These are phyloP conservation scores for Chaetodon auriga DNA, from an alignment of 2,113 vertebrate species.

Conservation along the genomic window DNA sequence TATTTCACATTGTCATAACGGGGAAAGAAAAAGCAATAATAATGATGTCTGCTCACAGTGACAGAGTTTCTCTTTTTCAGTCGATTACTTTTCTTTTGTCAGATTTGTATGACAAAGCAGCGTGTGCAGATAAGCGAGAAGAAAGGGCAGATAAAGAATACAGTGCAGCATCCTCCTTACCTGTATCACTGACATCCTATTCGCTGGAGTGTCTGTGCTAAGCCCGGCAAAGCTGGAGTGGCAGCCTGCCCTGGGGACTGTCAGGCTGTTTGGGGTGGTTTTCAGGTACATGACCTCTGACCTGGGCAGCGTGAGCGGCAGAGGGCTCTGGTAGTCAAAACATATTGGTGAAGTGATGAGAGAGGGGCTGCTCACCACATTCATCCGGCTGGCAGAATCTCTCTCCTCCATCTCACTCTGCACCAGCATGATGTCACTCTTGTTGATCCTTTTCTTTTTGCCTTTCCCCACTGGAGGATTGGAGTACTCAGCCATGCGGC, in stretches of 20 bases:
- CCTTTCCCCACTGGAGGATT: conserved; percentile 97
- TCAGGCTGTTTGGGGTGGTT: conserved; percentile 97
- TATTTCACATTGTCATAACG: conserved; percentile 41
- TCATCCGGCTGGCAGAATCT: conserved; percentile 98
- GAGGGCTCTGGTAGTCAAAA: conserved; percentile 99
- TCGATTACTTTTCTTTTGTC: conserved; percentile 75
- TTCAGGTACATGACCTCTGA: conserved; percentile 99
- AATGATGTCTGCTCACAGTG: conserved; percentile 58
- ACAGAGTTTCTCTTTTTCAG: conserved; percentile 62
- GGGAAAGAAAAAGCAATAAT: conserved; percentile 49
- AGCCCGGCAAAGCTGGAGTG: conserved; percentile 98
- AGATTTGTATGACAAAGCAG: conserved; percentile 74
- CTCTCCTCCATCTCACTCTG: conserved; percentile 99
- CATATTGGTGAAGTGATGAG: conserved; percentile 99
- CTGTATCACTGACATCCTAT: conserved; percentile 99
- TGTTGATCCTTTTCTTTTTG: conserved; percentile 97
- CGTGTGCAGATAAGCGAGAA: conserved; percentile 71
- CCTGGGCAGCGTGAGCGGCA: conserved; percentile 97
- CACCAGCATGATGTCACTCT: conserved; percentile 99
- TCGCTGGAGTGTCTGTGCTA: conserved; percentile 91
- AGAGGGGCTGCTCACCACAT: conserved; percentile 99
- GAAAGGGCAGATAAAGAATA: conserved; percentile 75
- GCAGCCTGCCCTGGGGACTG: conserved; percentile 96
- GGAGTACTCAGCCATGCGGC: conserved; percentile 98
- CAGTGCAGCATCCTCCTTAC: conserved; percentile 82